phyloP scores from a whole-genome alignment of 2,888 invertebrate genomes.

The Amorpha juglandis region DNA sequence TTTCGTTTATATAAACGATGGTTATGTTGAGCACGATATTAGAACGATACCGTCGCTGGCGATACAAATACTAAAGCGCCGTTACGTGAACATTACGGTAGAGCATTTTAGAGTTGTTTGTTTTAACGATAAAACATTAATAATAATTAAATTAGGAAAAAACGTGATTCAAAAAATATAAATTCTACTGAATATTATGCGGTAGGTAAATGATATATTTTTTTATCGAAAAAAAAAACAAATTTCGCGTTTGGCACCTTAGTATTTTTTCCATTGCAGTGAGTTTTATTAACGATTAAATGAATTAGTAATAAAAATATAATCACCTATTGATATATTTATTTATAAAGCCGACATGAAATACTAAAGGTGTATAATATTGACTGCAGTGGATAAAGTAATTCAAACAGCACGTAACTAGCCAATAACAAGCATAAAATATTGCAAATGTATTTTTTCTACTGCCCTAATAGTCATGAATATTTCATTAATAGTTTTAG shows the following conservation, averaged over 20 bases:
- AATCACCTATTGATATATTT: background rate
- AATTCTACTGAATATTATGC: no score
- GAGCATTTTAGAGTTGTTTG: no score
- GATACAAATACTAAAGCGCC: no score
- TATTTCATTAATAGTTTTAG: slow-evolving; percentile 15
- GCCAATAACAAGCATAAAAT: slow-evolving; percentile 14
- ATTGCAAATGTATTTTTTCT: background rate
- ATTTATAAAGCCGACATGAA: background rate
- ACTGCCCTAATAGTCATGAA: background rate
- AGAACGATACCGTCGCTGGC: slow-evolving; percentile 27
- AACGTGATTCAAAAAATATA: no score
- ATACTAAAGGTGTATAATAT: slow-evolving; percentile 4
- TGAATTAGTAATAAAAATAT: background rate
- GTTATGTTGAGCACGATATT: slow-evolving; percentile 23
- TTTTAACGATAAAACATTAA: no score
- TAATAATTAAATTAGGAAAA: no score
- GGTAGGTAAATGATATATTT: no score
- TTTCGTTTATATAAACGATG: slow-evolving; percentile 26
- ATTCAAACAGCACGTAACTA: slow-evolving; percentile 7
- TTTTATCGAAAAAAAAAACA: no score
- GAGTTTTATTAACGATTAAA: background rate
- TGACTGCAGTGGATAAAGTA: background rate
- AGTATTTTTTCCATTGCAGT: no score
- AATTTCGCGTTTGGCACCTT: no score
- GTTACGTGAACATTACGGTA: no score